Evolutionary conservation across 1,140 invertebrate species (phyloP).

Genomic region (Sipha flava): DNA sequence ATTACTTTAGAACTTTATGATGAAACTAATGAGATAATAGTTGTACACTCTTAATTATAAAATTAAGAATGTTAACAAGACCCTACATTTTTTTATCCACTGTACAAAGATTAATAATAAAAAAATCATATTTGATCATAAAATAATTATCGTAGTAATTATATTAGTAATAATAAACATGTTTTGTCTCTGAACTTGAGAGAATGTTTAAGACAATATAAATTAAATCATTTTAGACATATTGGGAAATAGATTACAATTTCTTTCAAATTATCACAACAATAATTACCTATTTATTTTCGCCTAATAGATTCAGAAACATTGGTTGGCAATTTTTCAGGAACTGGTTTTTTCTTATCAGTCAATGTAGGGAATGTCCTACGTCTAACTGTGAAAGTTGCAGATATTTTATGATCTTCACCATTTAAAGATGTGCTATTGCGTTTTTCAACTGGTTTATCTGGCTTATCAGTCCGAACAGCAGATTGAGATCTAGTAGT

Average conservation of each 20-base stretch:
- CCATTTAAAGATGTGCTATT: conserved; percentile 25
- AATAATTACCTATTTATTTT: conserved; percentile 26
- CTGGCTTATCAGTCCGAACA: background rate
- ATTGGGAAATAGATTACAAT: background rate
- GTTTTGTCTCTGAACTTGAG: background rate
- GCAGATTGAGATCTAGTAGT: conserved; percentile 25
- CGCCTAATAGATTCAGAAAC: conserved; percentile 21
- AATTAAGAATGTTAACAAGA: background rate
- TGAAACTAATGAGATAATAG: background rate
- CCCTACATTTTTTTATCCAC: background rate
- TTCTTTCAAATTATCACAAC: conserved; percentile 7
- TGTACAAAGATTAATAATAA: conserved; percentile 9
- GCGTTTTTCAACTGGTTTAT: conserved; percentile 13
- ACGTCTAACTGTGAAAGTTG: conserved; percentile 20
- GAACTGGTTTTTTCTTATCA: conserved; percentile 31
- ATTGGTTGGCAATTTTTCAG: conserved; percentile 24
- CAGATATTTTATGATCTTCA: conserved; percentile 27
- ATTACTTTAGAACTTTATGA: background rate
- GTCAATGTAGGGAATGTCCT: conserved; percentile 22
- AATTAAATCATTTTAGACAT: background rate
- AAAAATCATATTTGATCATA: background rate
- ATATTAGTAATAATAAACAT: no score
- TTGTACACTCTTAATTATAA: background rate
- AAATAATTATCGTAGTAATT: background rate
- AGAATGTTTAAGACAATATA: background rate